Percentiles rank a stretch among this genome's conserved stretches.
phyloP scores from a whole-genome alignment of 2,113 vertebrate genomes.

The Forbesichthys agassizii region DNA sequence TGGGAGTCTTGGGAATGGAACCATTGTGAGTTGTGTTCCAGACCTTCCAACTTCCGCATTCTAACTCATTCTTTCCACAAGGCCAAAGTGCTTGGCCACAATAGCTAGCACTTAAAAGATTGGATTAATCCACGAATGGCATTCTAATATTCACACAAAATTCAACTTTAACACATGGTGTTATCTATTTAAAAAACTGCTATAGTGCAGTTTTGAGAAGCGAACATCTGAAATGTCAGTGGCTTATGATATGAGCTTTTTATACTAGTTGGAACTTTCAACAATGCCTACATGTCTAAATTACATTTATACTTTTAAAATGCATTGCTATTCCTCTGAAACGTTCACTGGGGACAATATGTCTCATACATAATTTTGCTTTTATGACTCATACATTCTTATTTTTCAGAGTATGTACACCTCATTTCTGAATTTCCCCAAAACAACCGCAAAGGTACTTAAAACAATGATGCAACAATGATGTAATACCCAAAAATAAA shows the following conservation, averaged over 20 bases:
- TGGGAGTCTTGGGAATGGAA: conserved; percentile 20
- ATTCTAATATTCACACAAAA: conserved; percentile 27
- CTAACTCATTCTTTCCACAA: conserved; percentile 55
- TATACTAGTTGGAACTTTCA: no score
- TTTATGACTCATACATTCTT: background rate
- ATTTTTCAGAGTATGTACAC: background rate
- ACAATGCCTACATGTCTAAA: no score
- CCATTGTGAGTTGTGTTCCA: conserved; percentile 51
- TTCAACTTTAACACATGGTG: conserved; percentile 12
- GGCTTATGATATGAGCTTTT: conserved; percentile 30
- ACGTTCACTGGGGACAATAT: no score
- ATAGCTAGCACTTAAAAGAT: conserved; percentile 50
- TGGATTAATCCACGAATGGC: conserved; percentile 29
- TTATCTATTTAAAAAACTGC: conserved; percentile 39
- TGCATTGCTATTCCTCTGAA: no score
- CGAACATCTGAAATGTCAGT: conserved; percentile 31
- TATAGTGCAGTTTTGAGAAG: conserved; percentile 37
- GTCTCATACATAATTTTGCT: background rate
- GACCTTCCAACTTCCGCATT: conserved; percentile 51
- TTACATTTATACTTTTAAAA: no score
- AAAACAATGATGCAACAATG: background rate
- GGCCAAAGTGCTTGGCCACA: conserved; percentile 40
- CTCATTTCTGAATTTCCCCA: background rate
- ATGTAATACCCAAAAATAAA: conserved; percentile 31
- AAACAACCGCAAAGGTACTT: background rate